A percentile compares a stretch with the other conserved stretches of the same genome.
These are phyloP conservation scores for Vandiemenella viatica DNA, from an alignment of 2,888 invertebrate species.

Conservation along the genomic window DNA sequence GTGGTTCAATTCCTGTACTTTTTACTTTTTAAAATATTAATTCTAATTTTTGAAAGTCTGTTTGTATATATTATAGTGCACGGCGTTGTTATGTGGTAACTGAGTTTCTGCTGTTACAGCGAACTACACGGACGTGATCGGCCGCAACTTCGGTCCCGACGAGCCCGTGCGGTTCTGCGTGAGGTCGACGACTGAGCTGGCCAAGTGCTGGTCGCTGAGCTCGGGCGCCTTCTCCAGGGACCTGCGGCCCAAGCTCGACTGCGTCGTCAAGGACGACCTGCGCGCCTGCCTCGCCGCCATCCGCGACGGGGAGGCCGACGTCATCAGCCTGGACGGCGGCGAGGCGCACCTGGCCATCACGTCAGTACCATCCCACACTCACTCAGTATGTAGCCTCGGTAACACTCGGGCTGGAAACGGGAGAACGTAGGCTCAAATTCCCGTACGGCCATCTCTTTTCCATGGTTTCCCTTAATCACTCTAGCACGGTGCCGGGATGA, in stretches of 20 bases:
- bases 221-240: slow-evolving; percentile 61
- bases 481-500: too few relatives aligned
- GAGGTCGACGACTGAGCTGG: slow-evolving; percentile 44
- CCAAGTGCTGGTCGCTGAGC: slow-evolving; percentile 58
- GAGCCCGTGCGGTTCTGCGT: slow-evolving; percentile 43
- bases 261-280: slow-evolving; percentile 46
- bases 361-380: slow-evolving; percentile 19
- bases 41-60: too few relatives aligned
- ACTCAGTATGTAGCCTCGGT: too few relatives aligned
- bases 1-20: too few relatives aligned
- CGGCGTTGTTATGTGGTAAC: too few relatives aligned
- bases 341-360: slow-evolving; percentile 33
- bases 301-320: slow-evolving; percentile 51
- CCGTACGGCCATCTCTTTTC: too few relatives aligned
- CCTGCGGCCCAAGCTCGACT: slow-evolving; percentile 65
- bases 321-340: slow-evolving; percentile 50
- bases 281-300: slow-evolving; percentile 52
- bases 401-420: too few relatives aligned
- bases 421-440: too few relatives aligned
- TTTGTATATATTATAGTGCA: too few relatives aligned
- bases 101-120: slow-evolving; percentile 3
- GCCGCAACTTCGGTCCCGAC: slow-evolving; percentile 52
- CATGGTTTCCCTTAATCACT: too few relatives aligned
- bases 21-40: too few relatives aligned
- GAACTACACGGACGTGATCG: slow-evolving; percentile 53